A percentile compares a stretch with the other conserved stretches of the same genome.
Conservation (phyloP, 2,888 invertebrate species). For the Trilocha varians region DNA sequence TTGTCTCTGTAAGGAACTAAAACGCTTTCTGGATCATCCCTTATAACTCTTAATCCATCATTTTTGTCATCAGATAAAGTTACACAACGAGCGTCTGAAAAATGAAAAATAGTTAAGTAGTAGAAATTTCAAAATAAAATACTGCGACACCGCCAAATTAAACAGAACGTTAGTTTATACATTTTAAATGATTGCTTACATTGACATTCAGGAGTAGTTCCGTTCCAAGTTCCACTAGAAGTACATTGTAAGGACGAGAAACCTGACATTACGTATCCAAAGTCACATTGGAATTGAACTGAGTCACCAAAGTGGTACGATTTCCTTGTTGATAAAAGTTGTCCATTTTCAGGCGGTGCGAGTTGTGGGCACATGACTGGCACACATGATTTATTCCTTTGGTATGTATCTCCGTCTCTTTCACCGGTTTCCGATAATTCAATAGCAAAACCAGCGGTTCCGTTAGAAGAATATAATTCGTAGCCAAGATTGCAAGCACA, state of each 20-base stretch:
- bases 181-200: no score
- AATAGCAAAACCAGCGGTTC: conserved; percentile 89
- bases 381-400: conserved; percentile 95
- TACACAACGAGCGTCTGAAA: conserved; percentile 89
- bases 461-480: conserved; percentile 89
- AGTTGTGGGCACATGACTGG: conserved; percentile 90
- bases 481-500: conserved; percentile 94
- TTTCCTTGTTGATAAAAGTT: conserved; percentile 84
- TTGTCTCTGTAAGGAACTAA: conserved; percentile 92
- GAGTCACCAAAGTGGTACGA: conserved; percentile 92
- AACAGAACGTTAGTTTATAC: no score
- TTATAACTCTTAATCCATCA: conserved; percentile 85
- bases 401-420: conserved; percentile 90
- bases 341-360: conserved; percentile 86
- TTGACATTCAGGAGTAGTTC: conserved; percentile 92
- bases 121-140: not conserved
- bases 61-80: conserved; percentile 91
- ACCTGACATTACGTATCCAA: conserved; percentile 94
- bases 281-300: conserved; percentile 93
- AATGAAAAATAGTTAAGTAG: conserved; percentile 1
- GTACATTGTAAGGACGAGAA: conserved; percentile 89
- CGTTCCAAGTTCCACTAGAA: conserved; percentile 94
- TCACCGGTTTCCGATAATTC: conserved; percentile 88
- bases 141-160: no score
- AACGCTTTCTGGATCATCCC: conserved; percentile 87